Base-by-base conservation (phyloP, 1,140 invertebrate genomes). In the Aphaenogaster floridana region DNA sequence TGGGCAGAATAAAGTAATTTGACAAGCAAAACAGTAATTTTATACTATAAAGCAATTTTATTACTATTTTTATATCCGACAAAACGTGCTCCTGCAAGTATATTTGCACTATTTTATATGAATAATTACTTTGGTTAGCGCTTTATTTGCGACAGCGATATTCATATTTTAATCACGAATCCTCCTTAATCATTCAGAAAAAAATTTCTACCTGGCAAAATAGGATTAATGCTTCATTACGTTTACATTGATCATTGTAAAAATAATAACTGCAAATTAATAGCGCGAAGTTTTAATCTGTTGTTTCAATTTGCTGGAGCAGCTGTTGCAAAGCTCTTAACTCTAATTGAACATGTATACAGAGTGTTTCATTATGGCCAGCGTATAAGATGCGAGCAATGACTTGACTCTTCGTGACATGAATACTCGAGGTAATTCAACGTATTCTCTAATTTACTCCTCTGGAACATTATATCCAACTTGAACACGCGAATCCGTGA, bases 301-400 rank as follows among this genome's bases (percentile, higher is more conserved):
- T 42, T 54, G 79, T 39, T 81, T 72, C 39, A 81, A 81, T 81
- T 81, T 81, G 21, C 21, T 7, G 50, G 11, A 74, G 28, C 68
- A 83, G 68, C 69, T 74, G 54, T 83, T 48, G n/a, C 45, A 61
- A 72, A 83, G 54, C 80, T 84, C 54, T 84, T 76, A 74, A 76
- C 76, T 61, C 69, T 84, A 74, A 84, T 84, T 59, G 69, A 84
- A 84, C 34, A 34, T 61, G 48, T 64, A 48, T 74, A 81, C 42
- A 76, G 54, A 13, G 11, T 61, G 42, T 83, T 54, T 61, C 54
- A 52, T 74, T 17, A 74, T 28, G 15, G 15, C 54, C 13, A 45
- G 1, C 34, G 28, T 13, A 45, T 13, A 39, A 48, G 54, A 74
- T 7, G 54, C 68, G 79, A 74, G 28, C 21, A 83, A 50, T 34